These are phyloP conservation scores for Leptoteleia sp. DNA, from an alignment of 1,140 invertebrate species.

Conservation along the genomic window DNA sequence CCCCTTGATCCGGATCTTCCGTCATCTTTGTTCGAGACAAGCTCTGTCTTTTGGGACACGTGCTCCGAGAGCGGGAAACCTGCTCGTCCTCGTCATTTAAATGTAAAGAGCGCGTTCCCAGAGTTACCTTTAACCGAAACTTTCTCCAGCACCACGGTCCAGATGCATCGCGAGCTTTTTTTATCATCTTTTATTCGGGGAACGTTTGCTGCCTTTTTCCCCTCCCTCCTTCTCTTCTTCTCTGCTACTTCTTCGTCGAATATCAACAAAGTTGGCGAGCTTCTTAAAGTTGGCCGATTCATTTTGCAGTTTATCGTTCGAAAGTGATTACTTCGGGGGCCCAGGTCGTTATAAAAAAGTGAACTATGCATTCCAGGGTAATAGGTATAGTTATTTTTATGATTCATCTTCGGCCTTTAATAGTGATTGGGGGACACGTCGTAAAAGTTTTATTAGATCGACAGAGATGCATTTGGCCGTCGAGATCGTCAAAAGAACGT, in stretches of 20 bases:
- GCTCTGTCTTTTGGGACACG: slow-evolving; percentile 53
- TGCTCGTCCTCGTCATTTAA: slow-evolving; percentile 42
- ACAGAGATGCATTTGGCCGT: not conserved
- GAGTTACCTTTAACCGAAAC: slow-evolving; percentile 28
- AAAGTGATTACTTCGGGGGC: slow-evolving; percentile 10
- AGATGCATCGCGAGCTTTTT: slow-evolving; percentile 23
- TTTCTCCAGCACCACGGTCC: slow-evolving; percentile 11
- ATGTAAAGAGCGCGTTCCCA: slow-evolving; percentile 43
- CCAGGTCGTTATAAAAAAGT: not conserved
- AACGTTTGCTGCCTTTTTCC: slow-evolving; percentile 1
- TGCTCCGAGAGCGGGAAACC: slow-evolving; percentile 51
- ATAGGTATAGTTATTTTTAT: slow-evolving; percentile 9
- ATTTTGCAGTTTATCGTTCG: slow-evolving; percentile 5
- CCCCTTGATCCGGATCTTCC: slow-evolving; percentile 56
- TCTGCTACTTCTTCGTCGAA: too few relatives aligned
- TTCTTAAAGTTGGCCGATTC: not conserved
- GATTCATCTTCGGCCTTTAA: slow-evolving; percentile 4
- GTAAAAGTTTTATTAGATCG: slow-evolving; percentile 3
- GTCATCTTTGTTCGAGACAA: slow-evolving; percentile 59
- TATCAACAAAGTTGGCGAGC: not conserved
- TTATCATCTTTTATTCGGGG: slow-evolving; percentile 15
- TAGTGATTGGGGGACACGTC: slow-evolving; percentile 4
- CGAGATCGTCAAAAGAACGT: not conserved
- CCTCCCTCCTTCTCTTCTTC: too few relatives aligned
- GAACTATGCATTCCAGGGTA: slow-evolving; percentile 6